Percentiles rank a stretch among this genome's conserved stretches.
phyloP scores from a whole-genome alignment of 2,888 invertebrate genomes.

The Xestia c-nigrum region DNA sequence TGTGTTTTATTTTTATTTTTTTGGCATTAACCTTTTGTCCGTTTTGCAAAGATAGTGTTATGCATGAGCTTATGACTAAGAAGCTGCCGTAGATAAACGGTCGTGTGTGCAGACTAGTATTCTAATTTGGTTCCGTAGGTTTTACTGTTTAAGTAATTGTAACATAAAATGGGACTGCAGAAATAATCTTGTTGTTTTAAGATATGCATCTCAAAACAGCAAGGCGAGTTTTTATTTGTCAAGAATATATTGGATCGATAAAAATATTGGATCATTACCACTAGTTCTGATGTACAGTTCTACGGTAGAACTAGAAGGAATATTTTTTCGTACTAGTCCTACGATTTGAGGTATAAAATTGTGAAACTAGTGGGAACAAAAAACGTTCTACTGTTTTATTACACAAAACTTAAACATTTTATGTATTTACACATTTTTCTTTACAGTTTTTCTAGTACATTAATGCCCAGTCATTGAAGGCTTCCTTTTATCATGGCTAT shows the following conservation, averaged over 20 bases:
- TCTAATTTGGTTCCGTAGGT: constrained; percentile 46
- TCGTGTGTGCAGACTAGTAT: constrained; percentile 20
- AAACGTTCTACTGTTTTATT: too few species aligned
- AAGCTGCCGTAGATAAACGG: constrained; percentile 51
- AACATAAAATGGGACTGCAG: neutral
- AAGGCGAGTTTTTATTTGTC: too few species aligned
- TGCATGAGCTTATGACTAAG: constrained; percentile 63
- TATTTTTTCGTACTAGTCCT: too few species aligned
- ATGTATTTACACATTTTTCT: neutral
- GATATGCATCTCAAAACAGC: too few species aligned
- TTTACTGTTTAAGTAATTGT: constrained; percentile 1
- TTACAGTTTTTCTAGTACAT: neutral
- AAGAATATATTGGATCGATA: too few species aligned
- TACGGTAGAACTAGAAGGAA: too few species aligned
- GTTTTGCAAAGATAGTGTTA: neutral
- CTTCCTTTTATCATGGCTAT: neutral
- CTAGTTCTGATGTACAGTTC: too few species aligned
- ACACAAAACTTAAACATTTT: neutral
- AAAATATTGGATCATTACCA: too few species aligned
- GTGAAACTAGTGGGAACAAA: too few species aligned
- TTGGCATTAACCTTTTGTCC: constrained; percentile 35
- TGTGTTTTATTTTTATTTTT: neutral
- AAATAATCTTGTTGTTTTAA: neutral
- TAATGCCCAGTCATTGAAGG: neutral
- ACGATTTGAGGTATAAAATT: too few species aligned